Evolutionary conservation across 2,113 vertebrate species (phyloP).

Genomic region (Anseranas semipalmata): DNA sequence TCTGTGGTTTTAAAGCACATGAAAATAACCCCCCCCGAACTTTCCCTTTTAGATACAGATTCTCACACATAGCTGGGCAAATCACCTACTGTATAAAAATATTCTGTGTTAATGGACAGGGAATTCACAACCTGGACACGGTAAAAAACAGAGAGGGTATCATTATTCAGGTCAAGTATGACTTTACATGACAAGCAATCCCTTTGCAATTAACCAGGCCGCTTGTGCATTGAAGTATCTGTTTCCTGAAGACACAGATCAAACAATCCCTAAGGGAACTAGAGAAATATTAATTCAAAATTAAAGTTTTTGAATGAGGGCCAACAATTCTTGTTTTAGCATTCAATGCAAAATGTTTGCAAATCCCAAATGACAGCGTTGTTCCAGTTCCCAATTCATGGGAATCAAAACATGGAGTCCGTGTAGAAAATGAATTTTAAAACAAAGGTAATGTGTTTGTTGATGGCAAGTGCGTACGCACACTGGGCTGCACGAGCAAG

Average conservation of each 20-base stretch:
- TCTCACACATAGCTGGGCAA: neutral
- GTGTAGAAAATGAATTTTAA: neutral
- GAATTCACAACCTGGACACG: neutral
- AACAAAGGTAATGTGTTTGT: neutral
- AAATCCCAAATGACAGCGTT: conserved; percentile 38
- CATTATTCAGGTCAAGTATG: neutral
- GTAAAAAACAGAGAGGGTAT: neutral
- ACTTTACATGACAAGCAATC: neutral
- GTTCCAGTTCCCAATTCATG: conserved; percentile 20
- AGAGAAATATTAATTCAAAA: conserved; percentile 33
- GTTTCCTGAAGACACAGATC: conserved; percentile 17
- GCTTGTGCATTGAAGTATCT: neutral
- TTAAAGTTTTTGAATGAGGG: conserved; percentile 26
- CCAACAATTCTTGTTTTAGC: conserved; percentile 14
- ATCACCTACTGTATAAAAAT: neutral
- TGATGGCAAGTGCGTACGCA: fast-evolving
- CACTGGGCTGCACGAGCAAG: neutral
- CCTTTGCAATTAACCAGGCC: neutral
- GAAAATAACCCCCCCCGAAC: neutral
- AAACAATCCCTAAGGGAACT: conserved; percentile 13
- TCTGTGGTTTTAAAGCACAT: neutral
- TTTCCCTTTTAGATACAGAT: neutral
- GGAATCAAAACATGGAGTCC: neutral
- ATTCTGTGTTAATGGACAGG: neutral
- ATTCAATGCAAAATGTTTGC: neutral